These are phyloP conservation scores for Dendrolimus pini DNA, from an alignment of 2,888 invertebrate genomes.

Conservation along the genomic window DNA sequence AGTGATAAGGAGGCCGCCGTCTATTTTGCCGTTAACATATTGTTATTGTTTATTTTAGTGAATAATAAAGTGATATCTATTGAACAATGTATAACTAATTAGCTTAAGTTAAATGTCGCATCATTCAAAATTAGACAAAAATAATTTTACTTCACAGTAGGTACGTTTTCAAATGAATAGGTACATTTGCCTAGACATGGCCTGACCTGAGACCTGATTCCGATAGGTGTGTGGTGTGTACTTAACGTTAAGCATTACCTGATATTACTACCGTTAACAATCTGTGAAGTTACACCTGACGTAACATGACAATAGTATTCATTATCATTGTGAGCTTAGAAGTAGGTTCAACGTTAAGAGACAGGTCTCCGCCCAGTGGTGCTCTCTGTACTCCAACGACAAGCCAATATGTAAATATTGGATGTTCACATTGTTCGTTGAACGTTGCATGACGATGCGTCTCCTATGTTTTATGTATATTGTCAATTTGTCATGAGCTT, in stretches of 20 bases:
- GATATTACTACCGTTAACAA: constrained; percentile 51
- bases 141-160: too few relatives aligned
- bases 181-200: too few relatives aligned
- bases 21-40: too few relatives aligned
- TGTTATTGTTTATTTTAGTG: too few relatives aligned
- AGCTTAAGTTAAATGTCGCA: too few relatives aligned
- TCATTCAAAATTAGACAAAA: too few relatives aligned
- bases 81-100: too few relatives aligned
- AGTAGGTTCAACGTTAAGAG: constrained; percentile 28
- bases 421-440: constrained; percentile 21
- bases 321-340: constrained; percentile 40
- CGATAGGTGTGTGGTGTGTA: neutral
- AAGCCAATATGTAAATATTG: constrained; percentile 36
- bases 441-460: neutral
- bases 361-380: constrained; percentile 43
- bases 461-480: too few relatives aligned
- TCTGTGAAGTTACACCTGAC: constrained; percentile 46
- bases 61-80: too few relatives aligned
- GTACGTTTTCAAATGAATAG: too few relatives aligned
- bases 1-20: too few relatives aligned
- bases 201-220: too few relatives aligned
- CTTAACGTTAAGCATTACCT: constrained; percentile 7
- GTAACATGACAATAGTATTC: constrained; percentile 45
- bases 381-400: constrained; percentile 24
- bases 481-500: neutral